Evolutionary conservation across 2,888 invertebrate genomes (phyloP).

Genomic region (Catocala nupta): DNA sequence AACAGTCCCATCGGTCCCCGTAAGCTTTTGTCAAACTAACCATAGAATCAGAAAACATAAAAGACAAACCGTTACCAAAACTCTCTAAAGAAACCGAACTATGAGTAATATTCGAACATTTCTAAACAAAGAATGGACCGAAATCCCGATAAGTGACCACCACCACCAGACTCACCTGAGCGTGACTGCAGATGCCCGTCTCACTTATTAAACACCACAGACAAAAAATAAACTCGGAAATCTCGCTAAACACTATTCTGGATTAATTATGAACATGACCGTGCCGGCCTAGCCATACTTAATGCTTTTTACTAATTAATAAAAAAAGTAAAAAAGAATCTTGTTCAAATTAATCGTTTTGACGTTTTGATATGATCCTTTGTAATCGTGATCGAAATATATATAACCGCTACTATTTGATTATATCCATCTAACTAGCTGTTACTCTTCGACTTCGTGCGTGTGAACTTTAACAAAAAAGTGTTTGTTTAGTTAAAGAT

Average conservation of each 20-base stretch:
- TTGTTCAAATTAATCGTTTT: neutral
- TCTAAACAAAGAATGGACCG: slow-evolving; percentile 14
- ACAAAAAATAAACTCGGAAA: slow-evolving; percentile 36
- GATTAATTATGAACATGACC: slow-evolving; percentile 39
- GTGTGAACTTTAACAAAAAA: too few species aligned
- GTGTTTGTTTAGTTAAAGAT: too few species aligned
- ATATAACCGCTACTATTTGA: too few species aligned
- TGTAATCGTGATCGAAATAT: too few species aligned
- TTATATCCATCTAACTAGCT: too few species aligned
- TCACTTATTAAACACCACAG: slow-evolving; percentile 46
- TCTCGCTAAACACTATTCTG: slow-evolving; percentile 37
- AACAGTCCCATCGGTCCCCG: too few species aligned
- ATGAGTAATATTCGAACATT: neutral
- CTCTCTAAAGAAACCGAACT: too few species aligned
- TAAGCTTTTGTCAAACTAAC: too few species aligned
- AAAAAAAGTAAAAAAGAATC: slow-evolving; percentile 1
- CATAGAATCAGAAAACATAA: too few species aligned
- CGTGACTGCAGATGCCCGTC: slow-evolving; percentile 48
- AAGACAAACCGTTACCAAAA: too few species aligned
- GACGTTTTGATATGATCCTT: too few species aligned
- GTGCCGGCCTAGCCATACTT: slow-evolving; percentile 5
- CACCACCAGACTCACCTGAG: slow-evolving; percentile 24
- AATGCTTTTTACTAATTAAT: slow-evolving; percentile 28
- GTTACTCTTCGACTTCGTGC: too few species aligned
- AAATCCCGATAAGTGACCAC: slow-evolving; percentile 34